These are phyloP conservation scores for Isurus oxyrinchus DNA, from an alignment of 2,113 vertebrate species.

Conservation along the genomic window DNA sequence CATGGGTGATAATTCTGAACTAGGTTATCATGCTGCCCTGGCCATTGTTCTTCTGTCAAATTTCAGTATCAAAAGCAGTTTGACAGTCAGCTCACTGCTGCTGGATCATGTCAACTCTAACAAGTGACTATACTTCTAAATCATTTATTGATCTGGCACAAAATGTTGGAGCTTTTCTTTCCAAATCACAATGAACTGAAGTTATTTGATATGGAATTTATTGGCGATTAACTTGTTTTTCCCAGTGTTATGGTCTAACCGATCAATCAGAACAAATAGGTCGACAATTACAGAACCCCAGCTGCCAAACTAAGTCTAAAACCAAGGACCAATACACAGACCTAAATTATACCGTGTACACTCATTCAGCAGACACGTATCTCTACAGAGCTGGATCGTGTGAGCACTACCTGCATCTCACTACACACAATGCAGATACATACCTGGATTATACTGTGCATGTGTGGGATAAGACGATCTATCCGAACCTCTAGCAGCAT, in stretches of 20 bases:
- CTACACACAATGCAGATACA: constrained; percentile 3
- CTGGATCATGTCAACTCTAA: not conserved
- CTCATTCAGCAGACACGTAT: not conserved
- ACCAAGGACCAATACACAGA: not conserved
- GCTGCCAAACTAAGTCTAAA: not conserved
- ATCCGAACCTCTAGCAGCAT: constrained; percentile 91
- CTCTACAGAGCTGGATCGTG: not conserved
- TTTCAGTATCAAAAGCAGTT: not conserved
- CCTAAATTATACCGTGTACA: not conserved
- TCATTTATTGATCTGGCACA: too few relatives aligned
- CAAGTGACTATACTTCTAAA: not conserved
- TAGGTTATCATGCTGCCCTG: not conserved
- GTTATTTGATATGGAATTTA: not conserved
- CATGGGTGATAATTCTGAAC: not conserved
- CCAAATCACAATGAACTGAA: not conserved
- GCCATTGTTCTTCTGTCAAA: not conserved
- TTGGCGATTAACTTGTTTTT: not conserved
- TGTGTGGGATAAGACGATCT: constrained; percentile 86
- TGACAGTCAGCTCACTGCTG: not conserved
- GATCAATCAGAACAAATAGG: not conserved
- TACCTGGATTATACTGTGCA: constrained; percentile 96
- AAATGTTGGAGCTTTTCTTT: not conserved
- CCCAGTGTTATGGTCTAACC: not conserved
- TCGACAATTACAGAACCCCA: not conserved
- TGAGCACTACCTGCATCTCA: not conserved